Conservation (phyloP, 2,797 vertebrate species). For the Helostoma temminkii region DNA sequence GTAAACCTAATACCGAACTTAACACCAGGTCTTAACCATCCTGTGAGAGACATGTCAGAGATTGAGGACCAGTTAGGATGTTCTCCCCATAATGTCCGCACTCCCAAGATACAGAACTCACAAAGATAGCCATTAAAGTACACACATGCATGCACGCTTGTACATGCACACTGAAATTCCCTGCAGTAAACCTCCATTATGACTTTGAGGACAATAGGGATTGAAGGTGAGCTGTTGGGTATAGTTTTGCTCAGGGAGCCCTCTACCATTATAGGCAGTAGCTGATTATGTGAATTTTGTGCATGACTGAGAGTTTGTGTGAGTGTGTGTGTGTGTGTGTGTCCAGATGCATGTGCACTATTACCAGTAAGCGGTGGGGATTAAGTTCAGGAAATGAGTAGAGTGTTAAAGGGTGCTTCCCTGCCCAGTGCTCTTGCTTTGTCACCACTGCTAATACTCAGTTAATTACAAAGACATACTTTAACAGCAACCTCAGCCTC, state of each 20-base stretch:
- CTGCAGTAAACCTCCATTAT: conserved; percentile 62
- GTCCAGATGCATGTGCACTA: conserved; percentile 70
- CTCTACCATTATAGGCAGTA: conserved; percentile 58
- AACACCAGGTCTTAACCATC: no score
- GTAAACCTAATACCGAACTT: no score
- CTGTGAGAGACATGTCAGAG: no score
- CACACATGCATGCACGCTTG: conserved; percentile 3
- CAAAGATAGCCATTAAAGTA: background rate
- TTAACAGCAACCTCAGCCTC: conserved; percentile 81
- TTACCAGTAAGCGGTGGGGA: conserved; percentile 87
- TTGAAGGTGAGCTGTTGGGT: conserved; percentile 70
- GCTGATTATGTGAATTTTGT: conserved; percentile 73
- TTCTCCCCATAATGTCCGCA: background rate
- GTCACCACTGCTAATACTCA: conserved; percentile 83
- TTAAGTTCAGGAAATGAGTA: conserved; percentile 90
- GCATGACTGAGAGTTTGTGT: conserved; percentile 44
- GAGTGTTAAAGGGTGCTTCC: conserved; percentile 80
- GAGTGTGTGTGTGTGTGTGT: conserved; percentile 42
- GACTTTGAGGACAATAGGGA: conserved; percentile 68
- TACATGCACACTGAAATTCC: conserved; percentile 28
- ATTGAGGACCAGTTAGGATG: no score
- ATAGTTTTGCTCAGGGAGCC: conserved; percentile 63
- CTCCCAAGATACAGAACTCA: no score
- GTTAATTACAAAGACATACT: conserved; percentile 88
- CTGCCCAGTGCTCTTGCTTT: conserved; percentile 78